Conservation (phyloP, 2,888 invertebrate genomes). For the Prenolepis imparis region DNA sequence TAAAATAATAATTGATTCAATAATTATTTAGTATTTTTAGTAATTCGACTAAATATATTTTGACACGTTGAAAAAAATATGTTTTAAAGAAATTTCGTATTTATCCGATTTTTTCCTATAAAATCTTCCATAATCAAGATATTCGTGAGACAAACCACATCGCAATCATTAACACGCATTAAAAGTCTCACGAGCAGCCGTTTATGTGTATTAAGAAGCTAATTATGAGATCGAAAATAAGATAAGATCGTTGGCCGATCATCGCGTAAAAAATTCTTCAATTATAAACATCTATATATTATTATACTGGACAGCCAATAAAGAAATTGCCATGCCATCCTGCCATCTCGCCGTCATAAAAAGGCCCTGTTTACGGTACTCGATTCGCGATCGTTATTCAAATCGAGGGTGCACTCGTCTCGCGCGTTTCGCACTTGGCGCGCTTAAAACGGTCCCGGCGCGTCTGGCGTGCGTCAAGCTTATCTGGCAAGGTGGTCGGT, state of each 20-base stretch:
- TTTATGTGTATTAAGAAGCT: background rate
- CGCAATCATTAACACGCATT: background rate
- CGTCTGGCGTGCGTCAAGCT: constrained; percentile 58
- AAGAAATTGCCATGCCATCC: background rate
- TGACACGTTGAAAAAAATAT: background rate
- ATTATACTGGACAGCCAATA: background rate
- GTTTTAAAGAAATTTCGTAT: background rate
- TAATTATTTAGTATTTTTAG: background rate
- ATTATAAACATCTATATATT: background rate
- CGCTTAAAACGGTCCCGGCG: constrained; percentile 17
- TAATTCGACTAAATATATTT: background rate
- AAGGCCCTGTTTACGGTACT: constrained; percentile 15
- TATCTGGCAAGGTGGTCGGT: constrained; percentile 77
- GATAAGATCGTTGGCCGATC: background rate
- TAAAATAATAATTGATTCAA: background rate
- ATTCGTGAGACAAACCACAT: background rate
- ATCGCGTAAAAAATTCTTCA: constrained; percentile 12
- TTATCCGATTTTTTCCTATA: background rate
- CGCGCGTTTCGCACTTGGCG: no score
- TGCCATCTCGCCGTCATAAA: constrained; percentile 21
- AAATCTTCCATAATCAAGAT: background rate
- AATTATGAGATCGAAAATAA: background rate
- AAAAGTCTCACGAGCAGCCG: background rate
- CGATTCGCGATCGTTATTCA: constrained; percentile 69
- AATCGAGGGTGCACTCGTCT: constrained; percentile 61